Evolutionary conservation across 2,113 vertebrate species (phyloP).

Genomic region (Butorides virescens): DNA sequence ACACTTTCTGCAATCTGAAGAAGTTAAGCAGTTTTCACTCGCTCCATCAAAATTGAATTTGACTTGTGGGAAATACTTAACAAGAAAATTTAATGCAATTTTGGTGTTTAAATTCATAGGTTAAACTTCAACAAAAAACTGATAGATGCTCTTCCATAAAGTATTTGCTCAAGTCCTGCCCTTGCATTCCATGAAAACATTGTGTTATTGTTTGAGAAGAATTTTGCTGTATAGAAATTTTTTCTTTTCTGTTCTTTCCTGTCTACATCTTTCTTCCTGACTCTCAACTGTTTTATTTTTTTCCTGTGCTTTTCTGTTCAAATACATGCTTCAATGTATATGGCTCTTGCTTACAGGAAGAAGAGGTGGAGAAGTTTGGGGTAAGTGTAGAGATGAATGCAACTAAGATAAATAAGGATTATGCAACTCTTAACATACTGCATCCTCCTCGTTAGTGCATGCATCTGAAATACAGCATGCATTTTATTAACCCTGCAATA

Average conservation of each 20-base stretch:
- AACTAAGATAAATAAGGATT: constrained; percentile 72
- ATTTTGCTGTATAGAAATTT: constrained; percentile 64
- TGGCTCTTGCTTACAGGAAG: constrained; percentile 98
- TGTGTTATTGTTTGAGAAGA: constrained; percentile 65
- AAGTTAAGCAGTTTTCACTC: not conserved
- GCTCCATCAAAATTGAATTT: not conserved
- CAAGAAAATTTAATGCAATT: not conserved
- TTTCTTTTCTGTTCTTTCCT: constrained; percentile 75
- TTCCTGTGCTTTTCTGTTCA: constrained; percentile 85
- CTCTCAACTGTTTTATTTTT: constrained; percentile 81
- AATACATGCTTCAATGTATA: constrained; percentile 95
- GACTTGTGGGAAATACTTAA: not conserved
- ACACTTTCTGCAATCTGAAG: not conserved
- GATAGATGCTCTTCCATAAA: constrained; percentile 20
- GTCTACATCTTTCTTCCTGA: constrained; percentile 74
- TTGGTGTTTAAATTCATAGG: not conserved
- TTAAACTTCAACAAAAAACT: constrained; percentile 5
- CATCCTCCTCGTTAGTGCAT: constrained; percentile 81
- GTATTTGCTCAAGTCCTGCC: constrained; percentile 31
- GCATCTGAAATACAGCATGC: constrained; percentile 76
- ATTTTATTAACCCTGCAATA: constrained; percentile 77
- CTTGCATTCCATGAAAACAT: constrained; percentile 52
- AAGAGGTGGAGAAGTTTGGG: constrained; percentile 99
- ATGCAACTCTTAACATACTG: constrained; percentile 75
- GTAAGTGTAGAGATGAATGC: constrained; percentile 89